phyloP scores from a whole-genome alignment of 1,140 invertebrate genomes.

The Eumeta japonica region DNA sequence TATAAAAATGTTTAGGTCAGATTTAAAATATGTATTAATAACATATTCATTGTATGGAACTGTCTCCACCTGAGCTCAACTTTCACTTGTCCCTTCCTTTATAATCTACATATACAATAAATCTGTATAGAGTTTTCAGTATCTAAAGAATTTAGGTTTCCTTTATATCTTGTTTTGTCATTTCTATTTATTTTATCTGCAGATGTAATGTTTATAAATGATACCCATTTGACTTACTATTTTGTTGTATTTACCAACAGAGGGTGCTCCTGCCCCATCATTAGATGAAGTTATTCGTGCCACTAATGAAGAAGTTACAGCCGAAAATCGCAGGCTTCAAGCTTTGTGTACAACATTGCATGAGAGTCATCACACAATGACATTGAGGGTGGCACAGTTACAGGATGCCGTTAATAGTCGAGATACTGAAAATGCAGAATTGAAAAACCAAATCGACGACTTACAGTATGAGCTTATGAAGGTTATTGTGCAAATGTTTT shows the following conservation, averaged over 20 bases:
- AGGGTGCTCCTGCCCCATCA: conserved; percentile 30
- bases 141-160: no score
- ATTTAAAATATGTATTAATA: no score
- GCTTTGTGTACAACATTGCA: conserved; percentile 90
- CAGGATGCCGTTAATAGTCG: conserved; percentile 88
- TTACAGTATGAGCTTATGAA: conserved; percentile 91
- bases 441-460: conserved; percentile 95
- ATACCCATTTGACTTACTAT: not conserved
- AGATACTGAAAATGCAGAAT: conserved; percentile 91
- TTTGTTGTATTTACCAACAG: no score
- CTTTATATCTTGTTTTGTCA: no score
- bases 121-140: no score
- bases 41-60: no score
- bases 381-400: conserved; percentile 85
- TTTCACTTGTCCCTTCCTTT: no score
- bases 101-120: no score
- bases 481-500: no score
- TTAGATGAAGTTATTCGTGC: conserved; percentile 80
- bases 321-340: conserved; percentile 88
- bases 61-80: no score
- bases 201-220: not conserved
- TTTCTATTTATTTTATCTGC: conserved; percentile 1
- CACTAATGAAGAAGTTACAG: conserved; percentile 82
- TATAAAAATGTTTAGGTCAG: no score
- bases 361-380: conserved; percentile 90